Base-by-base conservation (phyloP, 2,797 vertebrate species). In the Scomberomorus guttatus region DNA sequence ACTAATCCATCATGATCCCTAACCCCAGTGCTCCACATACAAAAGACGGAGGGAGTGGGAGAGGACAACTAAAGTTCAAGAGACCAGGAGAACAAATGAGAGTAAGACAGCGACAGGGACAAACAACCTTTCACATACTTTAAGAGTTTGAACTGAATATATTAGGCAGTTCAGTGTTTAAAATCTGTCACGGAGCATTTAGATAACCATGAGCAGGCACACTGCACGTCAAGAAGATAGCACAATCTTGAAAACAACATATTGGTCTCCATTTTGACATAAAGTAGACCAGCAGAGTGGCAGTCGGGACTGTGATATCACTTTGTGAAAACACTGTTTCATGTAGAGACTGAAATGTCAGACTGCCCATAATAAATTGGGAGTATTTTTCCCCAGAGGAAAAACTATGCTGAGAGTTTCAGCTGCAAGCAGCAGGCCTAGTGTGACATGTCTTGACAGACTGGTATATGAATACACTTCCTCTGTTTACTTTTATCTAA, bases 1-100 rank as follows among this genome's bases (percentile, higher is more conserved):
- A 91, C 93, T 94, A 94, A 95, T 94, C 92, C 93, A 94, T 93
- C 90, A 89, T 93, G 93, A 95, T 90, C 93, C 91, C 88, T 90
- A 88, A 86, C 91, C 89, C 89, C 88, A 83, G 83, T 74, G 83
- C 86, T 89, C 86, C 73, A 86, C 84, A 89, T 84, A 94, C 91
- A 94, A 94, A 92, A 92, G 86, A 91, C 72, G 29, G 79, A 88
- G 92, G 89, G 93, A 93, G 89, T 83, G 90, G 86, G 85, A 92
- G 90, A 91, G 92, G 91, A 94, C 91, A 94, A 90, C 68, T 83
- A 90, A 86, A 93, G 93, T 94, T 93, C 90, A 95, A 92, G 89
- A 93, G 88, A 93, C 85, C 85, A 86, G 72, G 73, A 86, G 90
- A 91, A 89, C 89, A 89, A 93, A 92, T 84, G 84, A 89, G 80